Evolutionary conservation across 2,113 vertebrate genomes (phyloP), one percentile per base, ranked within the genome.

Genomic region (Tyto alba): DNA sequence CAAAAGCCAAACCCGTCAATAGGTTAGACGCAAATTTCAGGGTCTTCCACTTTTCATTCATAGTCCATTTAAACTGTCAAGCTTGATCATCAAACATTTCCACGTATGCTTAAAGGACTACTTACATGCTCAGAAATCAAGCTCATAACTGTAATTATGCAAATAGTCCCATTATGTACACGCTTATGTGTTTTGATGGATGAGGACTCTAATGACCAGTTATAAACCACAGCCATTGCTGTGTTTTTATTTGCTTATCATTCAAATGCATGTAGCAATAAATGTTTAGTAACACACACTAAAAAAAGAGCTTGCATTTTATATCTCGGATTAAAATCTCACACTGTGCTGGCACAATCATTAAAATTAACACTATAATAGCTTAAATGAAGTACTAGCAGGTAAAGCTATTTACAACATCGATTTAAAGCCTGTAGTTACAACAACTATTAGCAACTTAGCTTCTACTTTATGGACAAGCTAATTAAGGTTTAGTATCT

Each of bases 231-330:
- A 89, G 81, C 16, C 89, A 91, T 79, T 17, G 3, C 11, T 2
- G 9, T 68, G 85, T 81, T 50, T 96, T 96, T 88, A 93, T 93
- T 48, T 95, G 83, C 93, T 95, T 85, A 92, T 92, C 85, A 68
- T 9, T 94, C 90, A 74, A 23, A 79, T 4, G 63, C 59, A 26
- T 1, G 6, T 7, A 93, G 88, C 95, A 81, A 63, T 93, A 88
- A 95, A 96, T 88, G 88, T 96, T 96, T 95, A 94, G 92, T 45
- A 94, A 96, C 93, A 74, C 27, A 4, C 22, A 48, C 41, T 90
- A 76, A 95, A 93, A 93, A 83, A 48, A 21, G 91, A 91, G 88
- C 79, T 86, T 13, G 60, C 60, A 9, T 88, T 94, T 96, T 90
- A 81, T 27, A 84, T 36, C 88, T 43, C 3, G 59, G 86, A 90